Evolutionary conservation across 2,888 invertebrate species (phyloP), one percentile per base, ranked within the genome.

Genomic region (Euzophera pinguis): DNA sequence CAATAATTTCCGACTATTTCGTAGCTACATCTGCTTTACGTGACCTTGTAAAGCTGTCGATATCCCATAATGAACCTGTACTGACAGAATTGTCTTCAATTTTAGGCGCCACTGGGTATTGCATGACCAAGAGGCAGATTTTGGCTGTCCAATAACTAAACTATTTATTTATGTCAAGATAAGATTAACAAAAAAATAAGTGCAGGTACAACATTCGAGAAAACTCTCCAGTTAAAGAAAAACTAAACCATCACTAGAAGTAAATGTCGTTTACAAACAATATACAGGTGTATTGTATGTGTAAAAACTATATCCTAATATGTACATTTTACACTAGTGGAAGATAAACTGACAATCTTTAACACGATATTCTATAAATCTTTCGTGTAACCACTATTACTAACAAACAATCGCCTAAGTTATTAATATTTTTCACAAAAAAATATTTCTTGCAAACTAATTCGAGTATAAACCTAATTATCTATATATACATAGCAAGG

Each of bases 191-290:
- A 86, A 87, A 81, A 82, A 82, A 84, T 86, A 90, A 90, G 91
- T 90, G 90, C 91, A 91, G 91, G 91, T 91, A 91, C 91, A 90
- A 87, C 84, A 90, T 89, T 90, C 90, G 90, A 91, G 90, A 88
- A 90, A 83, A 84, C 88, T 90, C 84, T 89, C 86, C 81, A 83
- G 81, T 84, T 45, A 32, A 80, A 84, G 83, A 78, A 84, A 77
- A 85, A 85, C 80, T 85, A 88, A 86, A 88, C 82, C 80, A 84
- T 81, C 82, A 83, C 83, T 82, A 85, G 78, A 78, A 78, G 81
- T 78, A 82, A 84, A 78, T 74, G 74, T 74, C 71, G 75, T 77
- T 75, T 72, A 65, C 68, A 73, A 70, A 80, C 81, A 85, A 79
- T 82, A 81, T 76, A 79, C 76, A 78, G 77, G 71, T 71, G 67